A percentile compares a stretch with the other conserved stretches of the same genome.
Conservation (phyloP, 2,888 invertebrate genomes). For the Stenotaenia linearis region DNA sequence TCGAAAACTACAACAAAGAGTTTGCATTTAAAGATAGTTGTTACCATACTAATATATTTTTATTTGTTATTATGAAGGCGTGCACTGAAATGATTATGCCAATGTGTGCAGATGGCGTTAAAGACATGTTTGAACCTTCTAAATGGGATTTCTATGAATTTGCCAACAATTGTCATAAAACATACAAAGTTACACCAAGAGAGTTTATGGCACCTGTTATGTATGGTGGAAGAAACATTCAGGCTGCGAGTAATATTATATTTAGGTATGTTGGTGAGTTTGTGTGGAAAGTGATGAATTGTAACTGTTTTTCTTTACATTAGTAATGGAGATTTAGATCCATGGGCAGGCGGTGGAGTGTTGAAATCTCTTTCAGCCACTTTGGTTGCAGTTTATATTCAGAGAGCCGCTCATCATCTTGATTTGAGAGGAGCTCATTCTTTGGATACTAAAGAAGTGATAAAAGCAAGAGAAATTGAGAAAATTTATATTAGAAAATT, state of each 20-base stretch:
- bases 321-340: conserved; percentile 79
- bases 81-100: conserved; percentile 99
- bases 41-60: background rate
- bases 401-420: conserved; percentile 79
- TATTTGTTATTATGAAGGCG: conserved; percentile 53
- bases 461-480: conserved; percentile 59
- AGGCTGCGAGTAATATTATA: conserved; percentile 57
- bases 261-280: conserved; percentile 48
- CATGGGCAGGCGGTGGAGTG: conserved; percentile 82
- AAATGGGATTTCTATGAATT: conserved; percentile 67
- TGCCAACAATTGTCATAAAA: conserved; percentile 62
- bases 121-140: conserved; percentile 75
- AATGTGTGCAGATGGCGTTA: conserved; percentile 67
- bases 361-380: conserved; percentile 60
- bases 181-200: conserved; percentile 59
- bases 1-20: no score
- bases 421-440: conserved; percentile 64
- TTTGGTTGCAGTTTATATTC: conserved; percentile 64
- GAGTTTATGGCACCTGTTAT: conserved; percentile 61
- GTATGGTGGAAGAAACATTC: conserved; percentile 74
- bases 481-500: conserved; percentile 58
- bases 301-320: background rate
- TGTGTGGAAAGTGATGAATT: background rate
- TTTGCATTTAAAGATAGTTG: no score
- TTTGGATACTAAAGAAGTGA: conserved; percentile 62